Evolutionary conservation across 2,888 invertebrate genomes (phyloP).

Genomic region (Catocala nupta): DNA sequence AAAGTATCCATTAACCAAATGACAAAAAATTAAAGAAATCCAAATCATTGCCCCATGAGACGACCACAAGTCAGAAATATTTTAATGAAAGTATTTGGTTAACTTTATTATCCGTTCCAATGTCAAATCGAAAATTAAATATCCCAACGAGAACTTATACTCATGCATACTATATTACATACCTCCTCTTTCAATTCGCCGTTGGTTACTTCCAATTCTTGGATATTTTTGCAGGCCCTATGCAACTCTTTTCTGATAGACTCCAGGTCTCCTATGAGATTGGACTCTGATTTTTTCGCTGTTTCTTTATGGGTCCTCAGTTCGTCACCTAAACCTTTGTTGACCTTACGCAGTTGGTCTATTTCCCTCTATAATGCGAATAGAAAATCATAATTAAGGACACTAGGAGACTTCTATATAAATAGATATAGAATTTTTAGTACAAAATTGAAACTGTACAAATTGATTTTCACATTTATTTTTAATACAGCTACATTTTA

Average conservation of each 20-base stretch:
- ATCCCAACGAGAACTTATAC: neutral
- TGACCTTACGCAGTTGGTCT: conserved; percentile 72
- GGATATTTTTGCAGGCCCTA: conserved; percentile 85
- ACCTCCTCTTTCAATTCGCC: conserved; percentile 91
- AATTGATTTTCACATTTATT: too few species aligned
- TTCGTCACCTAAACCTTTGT: conserved; percentile 81
- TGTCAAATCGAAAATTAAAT: conserved; percentile 4
- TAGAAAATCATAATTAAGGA: neutral
- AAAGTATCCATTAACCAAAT: conserved; percentile 11
- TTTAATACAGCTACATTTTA: too few species aligned
- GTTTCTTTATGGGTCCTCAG: conserved; percentile 79
- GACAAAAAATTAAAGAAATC: neutral
- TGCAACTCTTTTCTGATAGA: conserved; percentile 83
- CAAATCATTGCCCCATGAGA: neutral
- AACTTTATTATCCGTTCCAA: conserved; percentile 1
- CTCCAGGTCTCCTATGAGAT: conserved; percentile 81
- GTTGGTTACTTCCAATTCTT: conserved; percentile 90
- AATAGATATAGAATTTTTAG: too few species aligned
- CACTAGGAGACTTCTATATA: neutral
- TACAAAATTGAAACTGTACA: too few species aligned
- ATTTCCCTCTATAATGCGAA: conserved; percentile 71
- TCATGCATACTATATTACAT: conserved; percentile 42
- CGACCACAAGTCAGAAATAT: neutral
- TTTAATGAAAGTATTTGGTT: neutral
- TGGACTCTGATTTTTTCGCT: conserved; percentile 79